Base-by-base conservation (phyloP, 1,140 invertebrate species). In the Prorops nasuta region DNA sequence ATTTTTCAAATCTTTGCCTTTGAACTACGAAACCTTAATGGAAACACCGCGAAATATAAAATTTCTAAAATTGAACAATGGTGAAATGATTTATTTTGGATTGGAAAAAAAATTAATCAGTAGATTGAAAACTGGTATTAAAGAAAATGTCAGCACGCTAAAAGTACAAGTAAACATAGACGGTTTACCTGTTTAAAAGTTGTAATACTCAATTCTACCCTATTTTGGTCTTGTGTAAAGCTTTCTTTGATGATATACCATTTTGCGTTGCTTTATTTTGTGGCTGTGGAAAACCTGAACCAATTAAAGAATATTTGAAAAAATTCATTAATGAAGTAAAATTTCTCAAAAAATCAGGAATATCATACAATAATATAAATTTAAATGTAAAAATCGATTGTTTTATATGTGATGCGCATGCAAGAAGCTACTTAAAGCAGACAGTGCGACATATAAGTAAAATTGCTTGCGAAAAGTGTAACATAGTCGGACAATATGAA, bases 351-450 rank as follows among this genome's bases (percentile, higher is more conserved):
- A 36, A 51, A 10, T 38, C 21, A 14, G 49, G 49, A 17, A 43
- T 51, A 19, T 4, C 2, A 9, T 39, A n/a, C 12, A 51, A 48
- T 38, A 22, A 40, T 36, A 28, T 28, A 35, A 2, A 14, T 21
- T 18, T 45, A 6, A 15, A 14, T 16, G 2, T 56, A 16, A 39
- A 28, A 18, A 21, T 51, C 35, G 21, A n/a, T 9, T 43, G 21
- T 9, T 24, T 56, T 15, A 49, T 56, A 17, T 40, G 44, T 22
- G 54, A 51, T 45, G 6, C 20, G 2, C 54, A 40, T 18, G 49
- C 49, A n/a, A 51, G 51, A 49, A n/a, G 9, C 4, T 35, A 35
- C 15, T 14, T 35, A n/a, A 35, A 35, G 14, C 34, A 15, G 14
- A 35, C 34, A 9, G 9, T 10, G 15, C 3, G 9, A 4, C 34